phyloP scores from a whole-genome alignment of 2,797 vertebrate genomes.

The Sebastes vulpes region DNA sequence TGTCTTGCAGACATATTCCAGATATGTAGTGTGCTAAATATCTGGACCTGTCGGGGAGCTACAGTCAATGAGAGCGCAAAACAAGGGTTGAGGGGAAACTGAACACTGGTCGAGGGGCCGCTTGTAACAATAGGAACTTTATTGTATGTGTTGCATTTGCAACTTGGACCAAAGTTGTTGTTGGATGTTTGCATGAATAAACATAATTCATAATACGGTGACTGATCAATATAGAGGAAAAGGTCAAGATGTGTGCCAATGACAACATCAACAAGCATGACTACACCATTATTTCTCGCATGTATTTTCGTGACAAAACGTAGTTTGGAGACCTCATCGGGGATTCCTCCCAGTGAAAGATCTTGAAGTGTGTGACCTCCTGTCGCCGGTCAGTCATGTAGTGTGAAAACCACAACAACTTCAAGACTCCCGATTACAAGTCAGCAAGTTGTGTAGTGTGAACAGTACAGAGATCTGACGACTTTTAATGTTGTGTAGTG shows the following conservation, averaged over 20 bases:
- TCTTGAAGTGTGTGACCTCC: too few species aligned
- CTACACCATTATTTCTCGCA: accelerated
- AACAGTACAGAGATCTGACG: not conserved
- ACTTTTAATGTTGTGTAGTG: not conserved
- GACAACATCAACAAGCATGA: not conserved
- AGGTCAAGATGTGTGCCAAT: accelerated
- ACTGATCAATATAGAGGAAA: not conserved
- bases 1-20: not conserved
- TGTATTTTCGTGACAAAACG: not conserved
- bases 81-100: too few species aligned
- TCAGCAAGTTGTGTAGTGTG: not conserved
- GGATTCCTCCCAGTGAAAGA: not conserved
- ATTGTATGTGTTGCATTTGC: not conserved
- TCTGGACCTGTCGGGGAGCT: not conserved
- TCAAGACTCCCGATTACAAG: not conserved
- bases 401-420: too few species aligned
- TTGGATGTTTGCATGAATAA: not conserved
- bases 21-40: not conserved
- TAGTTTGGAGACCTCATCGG: not conserved
- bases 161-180: not conserved
- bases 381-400: too few species aligned
- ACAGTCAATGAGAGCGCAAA: not conserved
- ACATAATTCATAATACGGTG: not conserved
- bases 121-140: not conserved
- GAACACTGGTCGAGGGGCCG: too few species aligned